These are phyloP conservation scores for Paramisgurnus dabryanus DNA, from an alignment of 2,113 vertebrate species.

Conservation along the genomic window DNA sequence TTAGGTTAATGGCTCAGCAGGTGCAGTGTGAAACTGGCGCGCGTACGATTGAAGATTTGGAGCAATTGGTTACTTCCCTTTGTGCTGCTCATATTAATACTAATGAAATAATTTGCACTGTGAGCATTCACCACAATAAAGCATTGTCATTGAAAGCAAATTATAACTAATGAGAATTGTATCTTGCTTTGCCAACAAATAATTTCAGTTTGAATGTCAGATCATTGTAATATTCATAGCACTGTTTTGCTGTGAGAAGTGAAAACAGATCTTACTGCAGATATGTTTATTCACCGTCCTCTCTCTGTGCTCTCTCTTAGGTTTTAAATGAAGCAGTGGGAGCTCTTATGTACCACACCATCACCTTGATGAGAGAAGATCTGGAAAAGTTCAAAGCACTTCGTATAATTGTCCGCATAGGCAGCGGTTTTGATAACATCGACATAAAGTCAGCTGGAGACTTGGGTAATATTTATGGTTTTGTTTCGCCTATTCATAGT, in stretches of 20 bases:
- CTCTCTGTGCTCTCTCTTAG: slow-evolving; percentile 63
- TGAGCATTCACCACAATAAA: not conserved
- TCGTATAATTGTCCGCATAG: slow-evolving; percentile 95
- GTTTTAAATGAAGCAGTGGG: slow-evolving; percentile 98
- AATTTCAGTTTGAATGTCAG: too few relatives aligned
- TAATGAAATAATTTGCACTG: not conserved
- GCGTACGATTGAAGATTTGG: too few relatives aligned
- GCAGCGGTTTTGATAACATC: slow-evolving; percentile 98
- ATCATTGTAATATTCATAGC: too few relatives aligned
- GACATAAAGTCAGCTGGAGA: slow-evolving; percentile 98
- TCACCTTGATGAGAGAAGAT: slow-evolving; percentile 96
- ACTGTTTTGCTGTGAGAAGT: too few relatives aligned
- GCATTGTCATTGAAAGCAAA: too few relatives aligned
- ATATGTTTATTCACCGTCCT: too few relatives aligned
- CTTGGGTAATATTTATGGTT: slow-evolving; percentile 77
- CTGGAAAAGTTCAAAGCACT: slow-evolving; percentile 99
- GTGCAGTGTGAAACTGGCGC: too few relatives aligned
- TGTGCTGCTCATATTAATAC: not conserved
- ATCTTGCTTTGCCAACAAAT: too few relatives aligned
- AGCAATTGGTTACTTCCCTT: not conserved
- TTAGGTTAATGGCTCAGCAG: too few relatives aligned
- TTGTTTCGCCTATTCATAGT: not conserved
- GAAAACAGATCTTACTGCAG: too few relatives aligned
- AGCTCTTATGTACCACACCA: slow-evolving; percentile 98
- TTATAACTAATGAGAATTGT: too few relatives aligned